Evolutionary conservation across 2,113 vertebrate species (phyloP), one percentile per base, ranked within the genome.

Genomic region (Halichoeres trimaculatus): DNA sequence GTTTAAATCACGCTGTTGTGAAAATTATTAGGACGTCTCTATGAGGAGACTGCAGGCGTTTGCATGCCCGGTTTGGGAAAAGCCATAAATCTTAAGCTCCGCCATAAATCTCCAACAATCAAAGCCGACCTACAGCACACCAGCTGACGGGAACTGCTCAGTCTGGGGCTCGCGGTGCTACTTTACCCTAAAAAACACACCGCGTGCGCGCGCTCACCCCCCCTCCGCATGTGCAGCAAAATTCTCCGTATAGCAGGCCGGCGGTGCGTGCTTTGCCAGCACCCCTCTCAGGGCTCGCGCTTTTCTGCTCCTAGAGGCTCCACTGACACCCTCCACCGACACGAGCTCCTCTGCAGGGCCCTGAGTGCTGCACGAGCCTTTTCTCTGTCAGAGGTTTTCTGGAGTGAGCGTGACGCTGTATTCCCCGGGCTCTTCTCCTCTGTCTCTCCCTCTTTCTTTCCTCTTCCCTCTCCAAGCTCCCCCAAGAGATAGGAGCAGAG

Each of bases 131-230:
- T 59, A 34, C 74, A 65, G 64, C 71, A n/a, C 70, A 35, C 60
- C 24, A 5, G 43, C 79, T 85, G 63, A 64, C 70, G 23, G 76
- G 79, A 65, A 62, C 79, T 85, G 76, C 74, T 71, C 60, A 35
- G 55, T 85, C 75, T 80, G 77, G 72, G 59, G 58, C 62, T 83
- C 65, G 47, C 34, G 20, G 75, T 74, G 61, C 59, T 74, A 63
- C 75, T 78, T 83, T 78, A 86, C 62, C 81, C 69, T 78, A 63
- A 77, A 83, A 78, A 40, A 71, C 66, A 78, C 54, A 71, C 43
- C 5, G 26, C 67, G 73, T 60, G 74, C 77, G 74, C 77, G 55
- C 83, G 59, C 72, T 52, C 62, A 20, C 54, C 72, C 83, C 78
- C 61, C 60, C 72, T 54, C 69, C 51, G 70, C 36, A 52, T 30